phyloP scores from a whole-genome alignment of 1,140 invertebrate species.

The Mercenaria mercenaria region DNA sequence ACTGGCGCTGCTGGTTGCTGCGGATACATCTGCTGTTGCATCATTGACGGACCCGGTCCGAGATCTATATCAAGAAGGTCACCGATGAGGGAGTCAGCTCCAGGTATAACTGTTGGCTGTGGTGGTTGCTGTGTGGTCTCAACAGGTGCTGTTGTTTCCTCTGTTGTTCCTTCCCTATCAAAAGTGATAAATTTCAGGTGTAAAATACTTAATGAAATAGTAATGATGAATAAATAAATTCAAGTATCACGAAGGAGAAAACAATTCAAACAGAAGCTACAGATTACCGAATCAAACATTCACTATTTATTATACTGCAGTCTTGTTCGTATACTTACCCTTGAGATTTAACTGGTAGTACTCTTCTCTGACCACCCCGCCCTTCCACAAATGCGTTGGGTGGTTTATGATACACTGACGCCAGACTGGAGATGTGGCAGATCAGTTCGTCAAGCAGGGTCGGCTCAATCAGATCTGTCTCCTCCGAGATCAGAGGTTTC shows the following conservation, averaged over 20 bases:
- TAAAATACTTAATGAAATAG: neutral
- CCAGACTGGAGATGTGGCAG: conserved; percentile 99
- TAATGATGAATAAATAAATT: no score
- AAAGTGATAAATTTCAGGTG: no score
- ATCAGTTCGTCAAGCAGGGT: conserved; percentile 99
- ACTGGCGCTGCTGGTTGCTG: conserved; percentile 79
- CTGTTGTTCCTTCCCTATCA: conserved; percentile 70
- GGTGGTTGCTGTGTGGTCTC: conserved; percentile 67
- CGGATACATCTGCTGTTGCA: conserved; percentile 85
- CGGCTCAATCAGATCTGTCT: conserved; percentile 99
- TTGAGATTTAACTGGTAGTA: conserved; percentile 82
- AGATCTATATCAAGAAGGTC: conserved; percentile 99
- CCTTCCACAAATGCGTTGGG: conserved; percentile 99
- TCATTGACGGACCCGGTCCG: conserved; percentile 85
- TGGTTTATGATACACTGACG: conserved; percentile 99
- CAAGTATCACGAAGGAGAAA: no score
- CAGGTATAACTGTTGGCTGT: conserved; percentile 92
- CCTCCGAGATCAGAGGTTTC: conserved; percentile 99
- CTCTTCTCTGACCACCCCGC: conserved; percentile 78
- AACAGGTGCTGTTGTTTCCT: conserved; percentile 44
- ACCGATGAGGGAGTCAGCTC: conserved; percentile 97
- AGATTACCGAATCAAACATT: no score
- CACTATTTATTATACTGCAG: no score
- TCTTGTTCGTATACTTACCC: conserved; percentile 82
- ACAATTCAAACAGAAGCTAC: no score